Base-by-base conservation (phyloP, 2,888 invertebrate species). In the Tryphoninae sp. region DNA sequence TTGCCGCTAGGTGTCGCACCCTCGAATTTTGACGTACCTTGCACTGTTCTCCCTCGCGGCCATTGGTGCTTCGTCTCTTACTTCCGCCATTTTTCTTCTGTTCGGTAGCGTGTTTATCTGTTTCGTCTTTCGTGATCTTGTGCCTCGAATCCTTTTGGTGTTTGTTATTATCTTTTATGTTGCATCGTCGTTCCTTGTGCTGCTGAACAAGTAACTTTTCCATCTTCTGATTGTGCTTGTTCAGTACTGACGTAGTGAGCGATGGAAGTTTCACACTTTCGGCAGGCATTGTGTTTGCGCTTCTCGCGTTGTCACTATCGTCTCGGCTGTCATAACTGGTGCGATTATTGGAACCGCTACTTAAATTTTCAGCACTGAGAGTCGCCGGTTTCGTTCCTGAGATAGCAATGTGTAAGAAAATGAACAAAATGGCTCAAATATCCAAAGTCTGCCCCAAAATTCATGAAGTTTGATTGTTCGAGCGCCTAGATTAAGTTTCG, bases 181-280 rank as follows among this genome's bases (percentile, higher is more conserved):
- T 92, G 0, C 92, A 93, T 9, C 96, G 93, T 2, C 93, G 92
- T 82, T 95, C 95, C 0, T 95, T 93, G 86, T 96, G 96, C 79
- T 94, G 94, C 88, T 96, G 96, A 0, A 95, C 92, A 93, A 97
- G 94, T 67, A 94, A 93, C 87, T 96, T 96, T 89, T 97, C 96
- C 97, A 97, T 97, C 80, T 96, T 95, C 83, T 94, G 94, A 86
- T 97, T 97, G 90, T 97, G 97, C 87, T 92, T 93, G 75, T 92
- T 93, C 4, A 95, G 90, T 59, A 95, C 86, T 0, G 93, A 93
- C 89, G 95, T 94, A 0, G 95, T 95, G 9, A 95, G 90, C 19
- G 93, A 93, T 0, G 93, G 93, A 6, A 93, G 91, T 62, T 93
- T 94, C 42, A 93, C 93, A 45, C 90, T 91, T 26, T 89, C 88